Conservation (phyloP, 2,797 vertebrate genomes). For the Numenius phaeopus region DNA sequence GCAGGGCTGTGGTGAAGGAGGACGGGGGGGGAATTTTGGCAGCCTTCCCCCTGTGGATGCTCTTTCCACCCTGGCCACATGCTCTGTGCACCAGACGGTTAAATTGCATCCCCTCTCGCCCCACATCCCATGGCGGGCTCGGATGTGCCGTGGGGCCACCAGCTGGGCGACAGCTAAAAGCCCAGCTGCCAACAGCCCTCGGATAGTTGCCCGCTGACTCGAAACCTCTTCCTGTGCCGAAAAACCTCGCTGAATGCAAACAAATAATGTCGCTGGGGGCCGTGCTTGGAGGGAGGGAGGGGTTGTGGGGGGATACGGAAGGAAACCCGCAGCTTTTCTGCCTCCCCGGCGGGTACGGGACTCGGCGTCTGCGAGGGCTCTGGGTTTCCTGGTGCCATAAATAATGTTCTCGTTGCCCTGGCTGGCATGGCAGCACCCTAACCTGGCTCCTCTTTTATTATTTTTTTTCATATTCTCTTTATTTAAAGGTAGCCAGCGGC, state of each 20-base stretch:
- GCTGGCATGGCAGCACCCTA: background rate
- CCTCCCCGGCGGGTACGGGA: accelerated
- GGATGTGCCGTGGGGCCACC: background rate
- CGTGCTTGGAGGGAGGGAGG: background rate
- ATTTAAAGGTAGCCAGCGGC: background rate
- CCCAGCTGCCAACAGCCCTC: background rate
- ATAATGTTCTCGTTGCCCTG: accelerated
- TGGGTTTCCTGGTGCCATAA: background rate
- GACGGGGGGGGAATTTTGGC: background rate
- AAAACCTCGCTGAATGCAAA: background rate
- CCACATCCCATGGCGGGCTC: background rate
- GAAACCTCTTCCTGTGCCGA: slow-evolving; percentile 33
- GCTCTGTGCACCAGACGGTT: background rate
- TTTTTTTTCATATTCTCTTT: background rate
- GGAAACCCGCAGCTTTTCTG: background rate
- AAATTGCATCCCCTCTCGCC: background rate
- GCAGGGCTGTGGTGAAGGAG: accelerated
- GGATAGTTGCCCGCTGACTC: background rate
- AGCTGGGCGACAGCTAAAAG: background rate
- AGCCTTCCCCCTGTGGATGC: background rate
- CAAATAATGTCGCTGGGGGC: background rate
- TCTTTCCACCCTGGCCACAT: background rate
- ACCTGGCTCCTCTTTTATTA: background rate
- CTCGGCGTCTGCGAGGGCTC: accelerated
- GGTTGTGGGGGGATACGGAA: background rate